Conservation (phyloP, 2,797 vertebrate species). For the Gallinago stenura region DNA sequence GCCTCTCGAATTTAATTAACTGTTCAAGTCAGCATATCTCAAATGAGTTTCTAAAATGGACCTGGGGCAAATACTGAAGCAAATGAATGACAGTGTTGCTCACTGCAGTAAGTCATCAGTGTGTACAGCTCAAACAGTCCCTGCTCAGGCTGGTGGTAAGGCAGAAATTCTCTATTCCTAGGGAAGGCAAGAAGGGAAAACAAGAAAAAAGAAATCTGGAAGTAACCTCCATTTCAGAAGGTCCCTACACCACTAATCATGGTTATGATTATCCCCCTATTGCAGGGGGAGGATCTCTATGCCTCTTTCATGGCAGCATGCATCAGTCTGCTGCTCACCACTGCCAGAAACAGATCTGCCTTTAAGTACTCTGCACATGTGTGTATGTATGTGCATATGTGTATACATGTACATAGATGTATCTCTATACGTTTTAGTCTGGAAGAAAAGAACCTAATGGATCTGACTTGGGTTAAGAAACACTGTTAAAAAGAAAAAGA, state of each 20-base stretch:
- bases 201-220: neutral
- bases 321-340: neutral
- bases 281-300: neutral
- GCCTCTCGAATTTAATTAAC: conserved; percentile 52
- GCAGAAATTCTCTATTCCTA: neutral
- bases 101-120: neutral
- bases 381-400: neutral
- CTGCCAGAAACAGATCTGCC: neutral
- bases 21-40: neutral
- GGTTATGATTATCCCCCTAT: neutral
- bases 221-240: neutral
- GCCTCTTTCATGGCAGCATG: neutral
- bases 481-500: neutral
- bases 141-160: neutral
- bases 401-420: neutral
- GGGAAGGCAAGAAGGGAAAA: neutral
- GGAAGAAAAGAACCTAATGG: neutral
- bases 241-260: neutral
- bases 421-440: neutral
- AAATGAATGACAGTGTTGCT: neutral
- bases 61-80: neutral
- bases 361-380: neutral
- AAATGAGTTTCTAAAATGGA: conserved; percentile 37
- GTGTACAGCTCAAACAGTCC: neutral
- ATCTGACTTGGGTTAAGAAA: neutral